Evolutionary conservation across 2,888 invertebrate species (phyloP), one percentile per base, ranked within the genome.

Genomic region (Phyllotreta cruciferae): DNA sequence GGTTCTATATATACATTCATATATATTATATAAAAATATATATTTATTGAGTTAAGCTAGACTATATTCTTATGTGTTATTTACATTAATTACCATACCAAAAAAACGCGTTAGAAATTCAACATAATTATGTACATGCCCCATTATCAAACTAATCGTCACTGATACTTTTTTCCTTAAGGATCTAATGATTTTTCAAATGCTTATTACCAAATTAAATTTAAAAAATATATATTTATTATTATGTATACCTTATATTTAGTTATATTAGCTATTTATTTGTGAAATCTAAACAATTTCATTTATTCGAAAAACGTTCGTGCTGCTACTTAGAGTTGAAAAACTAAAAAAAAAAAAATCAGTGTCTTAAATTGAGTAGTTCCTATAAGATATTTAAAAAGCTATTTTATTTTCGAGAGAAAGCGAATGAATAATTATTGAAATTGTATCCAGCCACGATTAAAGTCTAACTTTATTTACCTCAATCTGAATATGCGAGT

Each of bases 1-100:
- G 79, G 79, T 80, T 80, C 77, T 78, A 78, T 77, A 75, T 74
- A 74, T 72, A 69, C 67, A 69, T 69, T 64, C 69, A 69, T 69
- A 69, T 65, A 68, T 69, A 66, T 67, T 65, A 65, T 67, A 69
- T 67, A 66, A 69, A 69, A 71, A 71, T 72, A 69, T 74, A 73
- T 71, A 70, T 69, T 70, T 70, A 73, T 74, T 77, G 71, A 75
- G 75, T 76, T 76, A 76, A 73, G 74, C 72, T 76, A 75, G 71
- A 71, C 72, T 75, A 75, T 74, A 74, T 75, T 75, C 75, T 75
- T 75, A 74, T 74, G 72, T 75, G 76, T 76, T 76, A 73, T 73
- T 74, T 74, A 73, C 72, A 74, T 71, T 24, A 24, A 24, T 24
- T 74, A 72, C 62, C 60, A 60, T 64, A 60, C 56, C 24, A 64